Percentiles rank a stretch among this genome's conserved stretches.
Evolutionary conservation across 1,140 invertebrate genomes (phyloP).

Genomic region (Trachymyrmex cornetzi): DNA sequence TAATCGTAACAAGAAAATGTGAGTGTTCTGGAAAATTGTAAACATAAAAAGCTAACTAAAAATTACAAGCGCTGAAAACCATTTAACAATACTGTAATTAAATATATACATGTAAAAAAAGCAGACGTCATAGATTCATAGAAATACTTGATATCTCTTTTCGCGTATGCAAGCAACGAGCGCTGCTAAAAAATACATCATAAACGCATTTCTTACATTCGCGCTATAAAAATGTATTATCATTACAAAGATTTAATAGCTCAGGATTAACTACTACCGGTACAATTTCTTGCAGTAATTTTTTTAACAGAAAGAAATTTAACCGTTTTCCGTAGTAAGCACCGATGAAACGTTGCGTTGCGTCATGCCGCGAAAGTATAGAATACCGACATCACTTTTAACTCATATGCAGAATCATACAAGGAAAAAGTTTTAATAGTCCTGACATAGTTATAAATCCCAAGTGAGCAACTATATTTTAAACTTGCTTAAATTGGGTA

Average conservation of each 20-base stretch:
- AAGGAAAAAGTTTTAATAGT: constrained; percentile 35
- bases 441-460: constrained; percentile 4
- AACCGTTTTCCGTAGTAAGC: constrained; percentile 9
- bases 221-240: constrained; percentile 42
- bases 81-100: background rate
- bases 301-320: constrained; percentile 39
- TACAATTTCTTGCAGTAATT: constrained; percentile 30
- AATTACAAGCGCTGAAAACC: background rate
- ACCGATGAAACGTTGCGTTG: constrained; percentile 48
- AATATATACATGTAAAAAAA: background rate
- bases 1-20: background rate
- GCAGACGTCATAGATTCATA: background rate
- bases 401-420: constrained; percentile 25
- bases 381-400: constrained; percentile 46
- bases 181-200: background rate
- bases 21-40: background rate
- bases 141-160: background rate
- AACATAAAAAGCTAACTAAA: background rate
- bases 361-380: constrained; percentile 53
- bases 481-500: background rate
- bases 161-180: background rate
- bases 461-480: constrained; percentile 3
- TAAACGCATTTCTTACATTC: background rate
- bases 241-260: constrained; percentile 33
- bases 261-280: constrained; percentile 19